These are phyloP conservation scores for Condylostylus longicornis DNA, from an alignment of 1,140 invertebrate species.

Conservation along the genomic window DNA sequence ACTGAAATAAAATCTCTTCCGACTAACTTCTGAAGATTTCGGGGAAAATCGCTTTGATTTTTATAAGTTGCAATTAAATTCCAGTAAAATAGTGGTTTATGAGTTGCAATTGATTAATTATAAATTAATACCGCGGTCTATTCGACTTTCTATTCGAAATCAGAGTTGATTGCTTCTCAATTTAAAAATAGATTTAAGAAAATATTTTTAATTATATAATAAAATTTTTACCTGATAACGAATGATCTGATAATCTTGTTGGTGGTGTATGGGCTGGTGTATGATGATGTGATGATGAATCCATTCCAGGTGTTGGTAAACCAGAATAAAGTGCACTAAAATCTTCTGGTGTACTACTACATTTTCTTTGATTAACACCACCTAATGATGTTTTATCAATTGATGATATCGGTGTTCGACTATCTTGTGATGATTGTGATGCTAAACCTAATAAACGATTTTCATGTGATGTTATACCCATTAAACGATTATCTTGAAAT, in stretches of 20 bases:
- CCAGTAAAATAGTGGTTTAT: not conserved
- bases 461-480: conserved; percentile 31
- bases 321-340: conserved; percentile 59
- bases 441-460: conserved; percentile 31
- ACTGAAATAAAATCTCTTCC: too few relatives aligned
- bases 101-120: too few relatives aligned
- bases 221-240: conserved; percentile 26
- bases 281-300: conserved; percentile 36
- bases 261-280: conserved; percentile 45
- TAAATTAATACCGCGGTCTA: too few relatives aligned
- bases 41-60: not conserved
- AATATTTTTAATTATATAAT: not conserved
- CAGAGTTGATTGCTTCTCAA: not conserved
- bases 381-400: conserved; percentile 37
- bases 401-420: conserved; percentile 30
- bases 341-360: conserved; percentile 64
- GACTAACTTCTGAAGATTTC: too few relatives aligned
- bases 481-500: conserved; percentile 37
- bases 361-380: conserved; percentile 47
- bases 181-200: not conserved
- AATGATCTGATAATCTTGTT: conserved; percentile 31
- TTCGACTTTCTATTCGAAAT: too few relatives aligned
- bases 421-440: conserved; percentile 25
- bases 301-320: conserved; percentile 32
- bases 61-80: not conserved